phyloP scores from a whole-genome alignment of 2,113 vertebrate genomes.

The Lepidiolamprologus cunningtoni region DNA sequence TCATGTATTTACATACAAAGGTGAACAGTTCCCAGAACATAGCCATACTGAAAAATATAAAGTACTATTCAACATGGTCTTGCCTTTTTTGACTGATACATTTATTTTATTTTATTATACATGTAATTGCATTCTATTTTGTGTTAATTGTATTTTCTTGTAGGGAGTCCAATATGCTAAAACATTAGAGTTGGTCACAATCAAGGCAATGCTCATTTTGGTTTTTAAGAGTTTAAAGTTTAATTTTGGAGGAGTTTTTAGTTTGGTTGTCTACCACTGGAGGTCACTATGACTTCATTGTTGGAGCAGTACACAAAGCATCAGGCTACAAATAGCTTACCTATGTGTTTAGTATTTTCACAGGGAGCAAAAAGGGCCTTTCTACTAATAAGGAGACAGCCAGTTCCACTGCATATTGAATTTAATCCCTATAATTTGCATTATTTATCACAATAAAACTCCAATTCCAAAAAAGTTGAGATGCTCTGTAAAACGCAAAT shows the following conservation, averaged over 20 bases:
- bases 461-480: neutral
- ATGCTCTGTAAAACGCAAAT: neutral
- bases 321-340: neutral
- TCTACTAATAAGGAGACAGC: neutral
- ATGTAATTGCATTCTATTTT: neutral
- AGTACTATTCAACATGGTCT: neutral
- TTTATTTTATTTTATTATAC: neutral
- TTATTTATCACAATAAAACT: neutral
- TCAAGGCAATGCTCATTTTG: neutral
- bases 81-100: neutral
- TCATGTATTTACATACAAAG: neutral
- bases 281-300: conserved; percentile 21
- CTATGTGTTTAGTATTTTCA: neutral
- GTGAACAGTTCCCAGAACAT: neutral
- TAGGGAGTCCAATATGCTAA: neutral
- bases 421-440: rapidly evolving
- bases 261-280: conserved; percentile 15
- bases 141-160: neutral
- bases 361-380: neutral
- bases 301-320: neutral
- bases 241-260: neutral
- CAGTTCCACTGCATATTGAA: neutral
- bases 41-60: neutral
- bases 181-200: neutral
- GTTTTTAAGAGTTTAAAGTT: neutral